Evolutionary conservation across 1,140 invertebrate genomes (phyloP), one percentile per base, ranked within the genome.

Genomic region (Tachypleus tridentatus): DNA sequence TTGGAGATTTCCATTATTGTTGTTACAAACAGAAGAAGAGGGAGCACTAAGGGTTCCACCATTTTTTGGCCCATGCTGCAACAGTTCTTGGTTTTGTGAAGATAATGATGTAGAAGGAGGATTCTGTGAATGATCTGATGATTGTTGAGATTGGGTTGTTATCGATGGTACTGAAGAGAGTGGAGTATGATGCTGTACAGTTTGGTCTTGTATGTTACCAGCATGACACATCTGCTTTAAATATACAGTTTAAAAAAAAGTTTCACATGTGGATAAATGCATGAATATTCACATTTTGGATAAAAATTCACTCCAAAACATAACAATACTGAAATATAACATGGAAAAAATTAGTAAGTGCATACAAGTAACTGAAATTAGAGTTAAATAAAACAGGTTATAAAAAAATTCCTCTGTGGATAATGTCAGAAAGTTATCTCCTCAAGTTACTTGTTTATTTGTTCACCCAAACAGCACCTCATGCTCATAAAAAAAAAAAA

Each of bases 31-130:
- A 47, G 61, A 79, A 7, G 82, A 76, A 53, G 84, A 82, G 59
- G 84, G 83, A 6, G 89, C 87, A 67, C 87, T 89, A 4, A 82
- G 77, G 56, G 84, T 82, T 58, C 84, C 83, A 7, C 88, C 87
- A 10, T 87, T 89, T 72, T 89, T 87, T 4, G 88, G 88, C 50
- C 66, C 66, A 64, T 67, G 66, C 49, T 67, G 66, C 58, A 67
- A n/a, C 5, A 67, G 58, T 11, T 51, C 62, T 51, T 67, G 62
- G 53, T 49, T 63, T 60, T 66, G 65, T 54, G 58, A 61, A 8
- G 65, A 66, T 58, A 61, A 63, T 3, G 59, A 56, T 11, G 65
- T 62, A 50, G 61, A 57, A 56, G 65, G 65, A 4, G 64, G 58
- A 5, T 54, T 48, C 52, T 63, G 50, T 11, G 61, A 4, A 57